Evolutionary conservation across 1,140 invertebrate genomes (phyloP).

Genomic region (Drosophila biarmipes): DNA sequence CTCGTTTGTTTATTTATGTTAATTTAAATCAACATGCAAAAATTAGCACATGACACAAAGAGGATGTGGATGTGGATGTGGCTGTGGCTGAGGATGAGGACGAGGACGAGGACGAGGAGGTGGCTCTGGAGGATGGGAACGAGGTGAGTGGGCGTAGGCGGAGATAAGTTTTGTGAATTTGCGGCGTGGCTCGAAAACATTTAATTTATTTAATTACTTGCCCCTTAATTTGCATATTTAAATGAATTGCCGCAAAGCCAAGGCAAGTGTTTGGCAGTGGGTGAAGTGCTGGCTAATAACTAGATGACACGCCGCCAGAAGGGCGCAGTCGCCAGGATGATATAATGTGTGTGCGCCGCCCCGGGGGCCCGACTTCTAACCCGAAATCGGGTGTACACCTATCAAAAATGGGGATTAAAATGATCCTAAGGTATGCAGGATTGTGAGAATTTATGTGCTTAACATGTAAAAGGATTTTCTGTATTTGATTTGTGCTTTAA

Average conservation of each 20-base stretch:
- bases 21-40: constrained; percentile 67
- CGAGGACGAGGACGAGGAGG: neutral
- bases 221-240: constrained; percentile 63
- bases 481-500: no score
- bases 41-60: constrained; percentile 58
- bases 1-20: constrained; percentile 64
- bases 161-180: constrained; percentile 48
- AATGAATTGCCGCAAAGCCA: constrained; percentile 57
- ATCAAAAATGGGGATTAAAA: neutral
- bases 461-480: no score
- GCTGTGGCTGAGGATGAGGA: neutral
- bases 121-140: neutral
- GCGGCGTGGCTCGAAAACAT: constrained; percentile 48
- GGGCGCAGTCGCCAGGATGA: constrained; percentile 23
- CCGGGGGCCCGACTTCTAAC: neutral
- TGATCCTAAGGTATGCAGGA: neutral
- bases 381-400: neutral
- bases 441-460: no score
- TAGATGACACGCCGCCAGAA: constrained; percentile 36
- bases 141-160: constrained; percentile 16
- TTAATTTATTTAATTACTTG: constrained; percentile 67
- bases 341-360: constrained; percentile 2
- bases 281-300: constrained; percentile 39
- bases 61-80: constrained; percentile 5
- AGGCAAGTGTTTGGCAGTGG: constrained; percentile 19